These are phyloP conservation scores for Ibidorhyncha struthersii DNA, from an alignment of 2,113 vertebrate genomes.

Conservation along the genomic window DNA sequence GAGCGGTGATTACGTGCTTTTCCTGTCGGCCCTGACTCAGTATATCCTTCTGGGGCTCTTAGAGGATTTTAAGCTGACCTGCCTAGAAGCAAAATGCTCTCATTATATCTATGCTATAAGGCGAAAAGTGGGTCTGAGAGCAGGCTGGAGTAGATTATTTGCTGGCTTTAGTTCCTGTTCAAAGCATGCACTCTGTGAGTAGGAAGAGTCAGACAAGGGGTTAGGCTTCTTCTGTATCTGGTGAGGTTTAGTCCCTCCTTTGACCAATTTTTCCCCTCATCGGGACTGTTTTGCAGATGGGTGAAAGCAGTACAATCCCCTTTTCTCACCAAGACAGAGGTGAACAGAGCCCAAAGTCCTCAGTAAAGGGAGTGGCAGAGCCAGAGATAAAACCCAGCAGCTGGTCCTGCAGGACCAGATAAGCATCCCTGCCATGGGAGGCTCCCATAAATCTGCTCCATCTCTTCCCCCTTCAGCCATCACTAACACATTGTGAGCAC, in stretches of 20 bases:
- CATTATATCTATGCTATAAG: not conserved
- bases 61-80: not conserved
- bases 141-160: not conserved
- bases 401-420: not conserved
- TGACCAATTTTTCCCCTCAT: not conserved
- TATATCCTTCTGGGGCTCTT: not conserved
- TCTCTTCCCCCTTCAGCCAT: not conserved
- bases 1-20: accelerated
- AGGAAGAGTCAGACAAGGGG: not conserved
- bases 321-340: not conserved
- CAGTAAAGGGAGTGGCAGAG: not conserved
- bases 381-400: not conserved
- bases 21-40: accelerated
- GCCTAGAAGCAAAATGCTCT: accelerated
- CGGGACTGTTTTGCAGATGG: not conserved
- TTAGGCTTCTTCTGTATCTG: not conserved
- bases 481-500: accelerated
- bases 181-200: not conserved
- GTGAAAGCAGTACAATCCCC: not conserved
- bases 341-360: not conserved
- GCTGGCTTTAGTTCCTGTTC: not conserved
- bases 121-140: not conserved
- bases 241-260: not conserved
- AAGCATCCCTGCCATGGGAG: not conserved
- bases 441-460: not conserved